These are phyloP conservation scores for Toxotes jaculatrix DNA, from an alignment of 2,113 vertebrate genomes.

Conservation along the genomic window DNA sequence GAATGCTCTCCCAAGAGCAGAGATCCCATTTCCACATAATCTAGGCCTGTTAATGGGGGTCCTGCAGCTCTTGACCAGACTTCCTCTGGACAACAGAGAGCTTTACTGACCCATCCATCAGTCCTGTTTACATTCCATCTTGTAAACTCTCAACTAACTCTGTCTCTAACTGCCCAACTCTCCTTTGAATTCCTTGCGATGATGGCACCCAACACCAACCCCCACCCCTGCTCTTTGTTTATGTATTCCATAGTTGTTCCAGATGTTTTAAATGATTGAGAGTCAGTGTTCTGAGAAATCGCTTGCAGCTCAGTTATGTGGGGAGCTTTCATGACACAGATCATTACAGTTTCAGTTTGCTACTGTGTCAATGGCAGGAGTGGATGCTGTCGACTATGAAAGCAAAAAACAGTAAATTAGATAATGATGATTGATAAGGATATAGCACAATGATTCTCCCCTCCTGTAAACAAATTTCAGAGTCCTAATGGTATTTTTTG, in stretches of 20 bases:
- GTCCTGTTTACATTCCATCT: conserved; percentile 77
- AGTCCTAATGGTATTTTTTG: conserved; percentile 46
- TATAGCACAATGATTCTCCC: conserved; percentile 37
- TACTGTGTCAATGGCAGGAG: conserved; percentile 71
- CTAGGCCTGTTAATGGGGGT: conserved; percentile 60
- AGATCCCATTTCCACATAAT: conserved; percentile 70
- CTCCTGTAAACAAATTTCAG: conserved; percentile 50
- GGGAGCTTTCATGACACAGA: conserved; percentile 81
- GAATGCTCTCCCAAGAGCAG: conserved; percentile 60
- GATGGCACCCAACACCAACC: conserved; percentile 64
- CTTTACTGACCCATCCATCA: conserved; percentile 72
- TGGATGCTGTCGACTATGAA: conserved; percentile 33
- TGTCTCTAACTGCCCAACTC: conserved; percentile 39
- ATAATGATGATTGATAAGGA: conserved; percentile 64
- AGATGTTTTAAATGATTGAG: conserved; percentile 83
- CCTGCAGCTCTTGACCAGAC: conserved; percentile 66
- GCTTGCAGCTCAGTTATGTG: conserved; percentile 71
- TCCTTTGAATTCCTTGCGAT: conserved; percentile 66
- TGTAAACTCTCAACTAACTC: conserved; percentile 56
- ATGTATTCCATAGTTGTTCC: conserved; percentile 80
- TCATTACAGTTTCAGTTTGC: conserved; percentile 74
- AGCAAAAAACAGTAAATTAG: conserved; percentile 32
- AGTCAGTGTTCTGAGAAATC: conserved; percentile 79
- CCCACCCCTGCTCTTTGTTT: conserved; percentile 65
- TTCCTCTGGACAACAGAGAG: conserved; percentile 68